These are phyloP conservation scores for Caracal caracal DNA, from an alignment of 2,113 vertebrate genomes.

Conservation along the genomic window DNA sequence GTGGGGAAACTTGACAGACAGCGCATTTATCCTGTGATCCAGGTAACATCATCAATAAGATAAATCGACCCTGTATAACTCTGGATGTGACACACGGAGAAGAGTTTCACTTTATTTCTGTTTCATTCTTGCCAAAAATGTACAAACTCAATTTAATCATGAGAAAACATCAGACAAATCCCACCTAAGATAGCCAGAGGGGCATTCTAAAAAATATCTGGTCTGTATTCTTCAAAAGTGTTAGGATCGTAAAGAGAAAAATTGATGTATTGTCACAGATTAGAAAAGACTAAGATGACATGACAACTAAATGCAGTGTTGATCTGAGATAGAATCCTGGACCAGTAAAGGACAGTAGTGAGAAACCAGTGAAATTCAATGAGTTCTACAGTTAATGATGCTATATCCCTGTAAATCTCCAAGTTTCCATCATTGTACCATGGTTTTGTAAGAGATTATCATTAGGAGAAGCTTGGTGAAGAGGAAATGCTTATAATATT, in stretches of 20 bases:
- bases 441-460: background rate
- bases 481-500: background rate
- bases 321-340: background rate
- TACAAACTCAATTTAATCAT: background rate
- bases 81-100: background rate
- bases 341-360: background rate
- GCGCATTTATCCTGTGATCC: background rate
- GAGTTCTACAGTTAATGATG: background rate
- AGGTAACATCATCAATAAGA: background rate
- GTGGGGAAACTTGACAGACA: background rate
- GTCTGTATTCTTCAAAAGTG: background rate
- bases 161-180: background rate
- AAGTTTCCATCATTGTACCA: background rate
- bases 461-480: background rate
- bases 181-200: background rate
- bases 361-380: background rate
- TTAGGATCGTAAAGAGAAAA: background rate
- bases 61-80: background rate
- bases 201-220: background rate
- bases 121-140: background rate
- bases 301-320: background rate
- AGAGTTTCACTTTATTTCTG: background rate
- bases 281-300: background rate
- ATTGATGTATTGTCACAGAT: background rate
- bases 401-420: background rate